phyloP scores from a whole-genome alignment of 2,113 vertebrate genomes.

The Anhinga rufa region DNA sequence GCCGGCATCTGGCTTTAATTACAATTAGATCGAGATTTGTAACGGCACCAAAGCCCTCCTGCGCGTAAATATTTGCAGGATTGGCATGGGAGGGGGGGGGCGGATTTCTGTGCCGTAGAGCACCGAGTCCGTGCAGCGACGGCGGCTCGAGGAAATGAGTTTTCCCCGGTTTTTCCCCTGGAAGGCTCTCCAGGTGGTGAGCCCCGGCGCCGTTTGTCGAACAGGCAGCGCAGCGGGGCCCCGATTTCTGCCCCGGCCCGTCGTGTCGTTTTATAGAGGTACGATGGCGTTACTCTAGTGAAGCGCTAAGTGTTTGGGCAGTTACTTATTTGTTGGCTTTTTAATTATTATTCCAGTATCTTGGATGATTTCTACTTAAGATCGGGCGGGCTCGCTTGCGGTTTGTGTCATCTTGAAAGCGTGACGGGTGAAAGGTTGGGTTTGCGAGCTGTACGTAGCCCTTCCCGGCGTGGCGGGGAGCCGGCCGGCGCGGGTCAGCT shows the following conservation, averaged over 20 bases:
- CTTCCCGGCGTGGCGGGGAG: too few species aligned
- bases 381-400: accelerated
- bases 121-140: accelerated
- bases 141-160: accelerated
- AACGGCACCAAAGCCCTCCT: accelerated
- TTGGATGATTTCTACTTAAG: background rate
- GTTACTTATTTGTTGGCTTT: background rate
- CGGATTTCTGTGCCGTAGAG: background rate
- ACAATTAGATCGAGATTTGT: background rate
- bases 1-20: background rate
- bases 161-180: background rate
- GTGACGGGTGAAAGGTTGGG: too few species aligned
- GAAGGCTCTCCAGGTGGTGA: background rate
- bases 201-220: background rate
- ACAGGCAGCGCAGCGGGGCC: background rate
- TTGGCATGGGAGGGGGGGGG: background rate
- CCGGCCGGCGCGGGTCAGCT: background rate
- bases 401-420: background rate
- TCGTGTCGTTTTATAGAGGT: background rate
- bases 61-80: background rate
- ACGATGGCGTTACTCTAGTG: too few species aligned
- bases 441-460: background rate
- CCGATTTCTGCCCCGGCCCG: too few species aligned
- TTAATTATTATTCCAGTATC: background rate
- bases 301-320: too few species aligned